These are phyloP conservation scores for Mustela erminea DNA, from an alignment of 2,797 vertebrate species.

Conservation along the genomic window DNA sequence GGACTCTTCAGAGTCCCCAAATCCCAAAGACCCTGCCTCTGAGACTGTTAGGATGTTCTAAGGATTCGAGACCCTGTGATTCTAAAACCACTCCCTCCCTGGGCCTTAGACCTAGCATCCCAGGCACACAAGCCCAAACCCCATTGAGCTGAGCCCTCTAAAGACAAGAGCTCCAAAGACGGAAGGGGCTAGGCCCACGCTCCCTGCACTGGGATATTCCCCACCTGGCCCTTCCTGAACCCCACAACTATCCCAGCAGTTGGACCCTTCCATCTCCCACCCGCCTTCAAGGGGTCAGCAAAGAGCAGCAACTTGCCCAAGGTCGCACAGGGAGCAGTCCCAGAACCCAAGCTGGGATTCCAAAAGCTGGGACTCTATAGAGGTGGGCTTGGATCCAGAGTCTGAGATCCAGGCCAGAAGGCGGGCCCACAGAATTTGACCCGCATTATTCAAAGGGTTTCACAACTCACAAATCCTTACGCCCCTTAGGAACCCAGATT, in stretches of 20 bases:
- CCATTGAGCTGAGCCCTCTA: not conserved
- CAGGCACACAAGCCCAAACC: not conserved
- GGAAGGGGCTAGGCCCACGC: not conserved
- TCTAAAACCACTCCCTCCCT: not conserved
- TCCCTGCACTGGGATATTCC: no score
- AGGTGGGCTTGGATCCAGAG: not conserved
- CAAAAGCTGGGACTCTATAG: not conserved
- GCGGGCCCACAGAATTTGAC: not conserved
- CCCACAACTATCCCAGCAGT: not conserved
- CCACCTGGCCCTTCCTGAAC: not conserved
- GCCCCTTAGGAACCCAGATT: not conserved
- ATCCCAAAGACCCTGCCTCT: not conserved
- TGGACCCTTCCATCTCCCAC: no score
- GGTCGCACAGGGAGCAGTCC: not conserved
- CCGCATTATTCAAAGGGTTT: not conserved
- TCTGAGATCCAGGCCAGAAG: not conserved
- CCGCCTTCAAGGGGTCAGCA: not conserved
- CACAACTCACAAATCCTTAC: not conserved
- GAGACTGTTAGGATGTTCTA: not conserved
- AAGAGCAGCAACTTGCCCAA: not conserved
- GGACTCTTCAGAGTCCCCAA: not conserved
- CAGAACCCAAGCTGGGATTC: not conserved
- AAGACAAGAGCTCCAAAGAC: fast-evolving
- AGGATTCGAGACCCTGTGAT: not conserved
- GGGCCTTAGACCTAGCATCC: not conserved